Conservation (phyloP, 37 sponge, comb jelly and placozoan genomes). For the Spongilla lacustris region DNA sequence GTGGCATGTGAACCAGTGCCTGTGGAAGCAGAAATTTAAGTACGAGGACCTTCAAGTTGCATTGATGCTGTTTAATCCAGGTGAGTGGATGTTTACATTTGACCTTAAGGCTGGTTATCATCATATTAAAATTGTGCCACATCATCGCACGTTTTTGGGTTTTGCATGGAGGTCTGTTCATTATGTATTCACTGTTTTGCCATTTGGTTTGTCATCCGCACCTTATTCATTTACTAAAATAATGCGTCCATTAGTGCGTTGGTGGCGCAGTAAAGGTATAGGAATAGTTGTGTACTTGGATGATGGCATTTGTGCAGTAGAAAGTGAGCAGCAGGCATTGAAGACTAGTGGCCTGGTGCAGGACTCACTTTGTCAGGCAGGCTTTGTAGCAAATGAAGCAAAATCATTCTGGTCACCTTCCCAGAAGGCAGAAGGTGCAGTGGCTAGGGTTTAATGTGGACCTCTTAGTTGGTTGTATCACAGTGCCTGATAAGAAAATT, state of each 20-base stretch:
- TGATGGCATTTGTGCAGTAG: slow-evolving; percentile 37
- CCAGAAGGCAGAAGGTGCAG: not conserved
- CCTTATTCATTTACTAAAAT: slow-evolving; percentile 42
- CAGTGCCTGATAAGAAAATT: slow-evolving; percentile 11
- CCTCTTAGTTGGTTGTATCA: slow-evolving; percentile 9
- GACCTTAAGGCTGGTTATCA: slow-evolving; percentile 40
- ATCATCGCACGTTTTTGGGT: slow-evolving; percentile 20
- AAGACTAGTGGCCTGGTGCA: not conserved
- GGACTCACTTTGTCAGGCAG: not conserved
- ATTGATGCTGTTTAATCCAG: not conserved
- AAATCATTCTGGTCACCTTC: slow-evolving; percentile 19
- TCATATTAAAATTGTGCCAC: slow-evolving; percentile 11
- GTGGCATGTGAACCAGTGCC: slow-evolving; percentile 7
- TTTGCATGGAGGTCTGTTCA: slow-evolving; percentile 15
- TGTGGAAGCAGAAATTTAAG: slow-evolving; percentile 30
- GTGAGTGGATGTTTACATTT: slow-evolving; percentile 32
- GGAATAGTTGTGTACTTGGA: slow-evolving; percentile 31
- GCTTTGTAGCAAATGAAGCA: slow-evolving; percentile 4
- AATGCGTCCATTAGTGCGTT: slow-evolving; percentile 17
- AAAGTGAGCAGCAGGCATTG: not conserved
- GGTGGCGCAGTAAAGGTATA: slow-evolving; percentile 28
- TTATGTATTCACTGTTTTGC: slow-evolving; percentile 33
- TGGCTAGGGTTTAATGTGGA: slow-evolving; percentile 34
- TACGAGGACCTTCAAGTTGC: slow-evolving; percentile 43
- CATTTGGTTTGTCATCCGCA: slow-evolving; percentile 45